These are phyloP conservation scores for Synanthedon tipuliformis DNA, from an alignment of 2,888 invertebrate genomes.

Conservation along the genomic window DNA sequence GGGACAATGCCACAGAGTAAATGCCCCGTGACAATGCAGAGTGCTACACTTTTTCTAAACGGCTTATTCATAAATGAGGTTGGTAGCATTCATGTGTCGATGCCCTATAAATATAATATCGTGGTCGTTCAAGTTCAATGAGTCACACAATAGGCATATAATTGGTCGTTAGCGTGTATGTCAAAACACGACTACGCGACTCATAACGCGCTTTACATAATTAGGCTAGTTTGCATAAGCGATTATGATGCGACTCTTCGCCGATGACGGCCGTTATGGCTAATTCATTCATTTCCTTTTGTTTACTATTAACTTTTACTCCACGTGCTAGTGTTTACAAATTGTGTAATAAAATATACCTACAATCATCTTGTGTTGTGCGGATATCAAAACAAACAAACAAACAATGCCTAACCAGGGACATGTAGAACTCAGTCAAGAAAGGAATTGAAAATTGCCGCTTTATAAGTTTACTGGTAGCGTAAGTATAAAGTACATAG, in stretches of 20 bases:
- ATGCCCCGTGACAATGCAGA: constrained; percentile 14
- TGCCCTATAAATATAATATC: constrained; percentile 57
- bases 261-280: constrained; percentile 52
- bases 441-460: too few species aligned
- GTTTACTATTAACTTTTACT: constrained; percentile 56
- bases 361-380: constrained; percentile 27
- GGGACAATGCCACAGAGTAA: too few species aligned
- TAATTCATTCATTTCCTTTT: constrained; percentile 62
- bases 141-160: constrained; percentile 60
- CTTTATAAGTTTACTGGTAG: too few species aligned
- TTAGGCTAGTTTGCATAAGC: constrained; percentile 63
- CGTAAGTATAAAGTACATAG: too few species aligned
- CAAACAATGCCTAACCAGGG: too few species aligned
- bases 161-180: constrained; percentile 58
- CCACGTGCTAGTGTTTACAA: constrained; percentile 59
- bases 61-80: constrained; percentile 42
- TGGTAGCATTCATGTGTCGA: constrained; percentile 28
- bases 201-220: constrained; percentile 63
- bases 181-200: constrained; percentile 54
- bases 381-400: constrained; percentile 2
- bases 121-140: constrained; percentile 61
- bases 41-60: constrained; percentile 41
- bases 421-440: too few species aligned
- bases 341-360: constrained; percentile 45
- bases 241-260: constrained; percentile 65